Evolutionary conservation across 2,888 invertebrate species (phyloP).

Genomic region (Drosophila prostipennis): DNA sequence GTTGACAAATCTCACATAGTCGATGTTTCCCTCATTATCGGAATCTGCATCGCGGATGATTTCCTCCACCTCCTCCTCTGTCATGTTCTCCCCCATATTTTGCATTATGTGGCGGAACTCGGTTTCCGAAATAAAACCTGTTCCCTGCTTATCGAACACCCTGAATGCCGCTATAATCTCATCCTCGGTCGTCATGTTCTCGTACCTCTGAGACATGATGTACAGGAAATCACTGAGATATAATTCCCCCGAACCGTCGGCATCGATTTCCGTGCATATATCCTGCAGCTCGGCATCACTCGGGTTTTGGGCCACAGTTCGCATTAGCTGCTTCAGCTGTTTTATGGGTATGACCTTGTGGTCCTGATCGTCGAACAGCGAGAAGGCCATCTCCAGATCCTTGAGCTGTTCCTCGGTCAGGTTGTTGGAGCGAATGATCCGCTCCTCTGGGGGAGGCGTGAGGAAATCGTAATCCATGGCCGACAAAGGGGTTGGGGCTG

Average conservation of each 20-base stretch:
- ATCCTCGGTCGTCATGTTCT: slow-evolving; percentile 52
- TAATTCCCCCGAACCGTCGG: slow-evolving; percentile 49
- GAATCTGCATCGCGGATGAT: slow-evolving; percentile 58
- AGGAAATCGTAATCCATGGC: slow-evolving; percentile 58
- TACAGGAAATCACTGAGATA: slow-evolving; percentile 57
- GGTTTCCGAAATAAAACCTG: slow-evolving; percentile 51
- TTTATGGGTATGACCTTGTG: slow-evolving; percentile 45
- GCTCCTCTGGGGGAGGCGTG: slow-evolving; percentile 60
- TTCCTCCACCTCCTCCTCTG: slow-evolving; percentile 61
- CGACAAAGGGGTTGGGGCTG: background rate
- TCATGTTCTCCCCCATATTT: slow-evolving; percentile 51
- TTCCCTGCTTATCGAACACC: slow-evolving; percentile 54
- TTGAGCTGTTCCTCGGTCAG: slow-evolving; percentile 41
- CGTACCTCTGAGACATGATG: slow-evolving; percentile 55
- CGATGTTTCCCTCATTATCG: slow-evolving; percentile 62
- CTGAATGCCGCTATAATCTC: slow-evolving; percentile 59
- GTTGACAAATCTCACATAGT: slow-evolving; percentile 55
- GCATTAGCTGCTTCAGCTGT: slow-evolving; percentile 39
- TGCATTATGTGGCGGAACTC: slow-evolving; percentile 58
- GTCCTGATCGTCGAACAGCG: slow-evolving; percentile 44
- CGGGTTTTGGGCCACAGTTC: slow-evolving; percentile 51
- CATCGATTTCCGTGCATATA: slow-evolving; percentile 53
- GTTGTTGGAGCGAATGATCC: slow-evolving; percentile 33
- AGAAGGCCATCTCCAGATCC: slow-evolving; percentile 53
- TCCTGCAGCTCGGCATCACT: slow-evolving; percentile 52